A percentile compares a stretch with the other conserved stretches of the same genome.
Evolutionary conservation across 2,113 vertebrate species (phyloP).

Genomic region (rabbit (Oryctolagus cuniculus)): DNA sequence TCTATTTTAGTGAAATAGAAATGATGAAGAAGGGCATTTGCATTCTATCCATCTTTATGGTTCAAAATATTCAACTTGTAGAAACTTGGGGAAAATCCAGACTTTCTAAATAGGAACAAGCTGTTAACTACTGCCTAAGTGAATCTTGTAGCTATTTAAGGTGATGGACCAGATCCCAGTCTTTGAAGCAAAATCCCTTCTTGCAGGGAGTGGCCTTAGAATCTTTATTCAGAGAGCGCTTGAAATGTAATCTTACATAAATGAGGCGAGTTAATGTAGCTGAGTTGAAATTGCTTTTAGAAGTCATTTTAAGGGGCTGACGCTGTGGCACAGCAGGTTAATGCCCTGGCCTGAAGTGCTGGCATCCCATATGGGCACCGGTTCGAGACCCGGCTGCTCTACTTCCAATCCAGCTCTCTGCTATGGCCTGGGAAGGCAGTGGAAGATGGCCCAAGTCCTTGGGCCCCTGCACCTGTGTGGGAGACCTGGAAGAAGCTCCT

Average conservation of each 20-base stretch:
- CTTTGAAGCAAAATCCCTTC: conserved; percentile 13
- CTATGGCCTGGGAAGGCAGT: no score
- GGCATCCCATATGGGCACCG: no score
- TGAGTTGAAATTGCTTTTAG: not conserved
- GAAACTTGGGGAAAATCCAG: not conserved
- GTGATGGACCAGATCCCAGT: not conserved
- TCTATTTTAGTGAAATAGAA: conserved; percentile 37
- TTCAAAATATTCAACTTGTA: not conserved
- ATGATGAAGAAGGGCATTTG: not conserved
- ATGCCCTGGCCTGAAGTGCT: no score
- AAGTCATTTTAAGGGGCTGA: no score
- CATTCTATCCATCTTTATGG: not conserved
- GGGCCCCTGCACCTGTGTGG: no score
- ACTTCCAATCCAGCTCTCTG: no score
- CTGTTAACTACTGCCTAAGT: not conserved
- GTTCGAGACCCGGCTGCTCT: no score
- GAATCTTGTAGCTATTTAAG: not conserved
- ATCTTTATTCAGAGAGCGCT: not conserved
- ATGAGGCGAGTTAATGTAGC: not conserved
- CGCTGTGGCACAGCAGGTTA: no score
- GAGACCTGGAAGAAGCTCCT: no score
- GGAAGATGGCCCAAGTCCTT: no score
- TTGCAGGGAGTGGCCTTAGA: not conserved
- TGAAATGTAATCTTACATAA: not conserved
- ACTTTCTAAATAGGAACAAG: not conserved